Base-by-base conservation (phyloP, 2,797 vertebrate species). In the Mergus octosetaceus region DNA sequence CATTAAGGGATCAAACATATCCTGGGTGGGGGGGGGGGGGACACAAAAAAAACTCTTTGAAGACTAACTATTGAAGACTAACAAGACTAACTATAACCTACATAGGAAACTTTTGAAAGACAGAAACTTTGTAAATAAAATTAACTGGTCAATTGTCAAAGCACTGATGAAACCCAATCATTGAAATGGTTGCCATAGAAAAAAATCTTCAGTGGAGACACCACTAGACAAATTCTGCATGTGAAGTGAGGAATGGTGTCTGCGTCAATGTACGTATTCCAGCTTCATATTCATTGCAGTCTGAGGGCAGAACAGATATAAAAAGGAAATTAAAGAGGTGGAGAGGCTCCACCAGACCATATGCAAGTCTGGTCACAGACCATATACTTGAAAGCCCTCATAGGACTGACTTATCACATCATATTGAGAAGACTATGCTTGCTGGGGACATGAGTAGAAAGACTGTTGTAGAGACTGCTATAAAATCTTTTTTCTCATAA, bases 311-410 rank as follows among this genome's bases (percentile, higher is more conserved):
- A 6, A 69, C 47, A 45, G 34, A 11, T 27, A 49, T 28, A 56
- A 39, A 62, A 54, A 95, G 68, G 74, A 96, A 96, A 87, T 38
- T 12, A 92, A 83, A 95, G 61, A 34, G 16, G 21, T n/a, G 75
- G 41, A 90, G 69, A 78, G 70, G 36, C 21, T 49, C 47, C 47
- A 49, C 47, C 47, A 49, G 94, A 94, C 87, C 24, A 30, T 19
- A 69, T 32, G 61, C 76, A 94, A 94, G 80, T 17, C 69, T 94
- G 56, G 30, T 86, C 90, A 93, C 85, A 80, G 39, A 88, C 56
- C 72, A 87, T 11, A 9, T 16, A 54, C 19, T 51, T 56, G 36
- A 82, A 93, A 95, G 56, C 22, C 49, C 66, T 84, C 25, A 70
- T 54, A 89, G 30, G 34, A 91, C 72, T 74, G 32, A 39, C n/a